phyloP scores from a whole-genome alignment of 2,113 vertebrate species.

The Amazona vittata region DNA sequence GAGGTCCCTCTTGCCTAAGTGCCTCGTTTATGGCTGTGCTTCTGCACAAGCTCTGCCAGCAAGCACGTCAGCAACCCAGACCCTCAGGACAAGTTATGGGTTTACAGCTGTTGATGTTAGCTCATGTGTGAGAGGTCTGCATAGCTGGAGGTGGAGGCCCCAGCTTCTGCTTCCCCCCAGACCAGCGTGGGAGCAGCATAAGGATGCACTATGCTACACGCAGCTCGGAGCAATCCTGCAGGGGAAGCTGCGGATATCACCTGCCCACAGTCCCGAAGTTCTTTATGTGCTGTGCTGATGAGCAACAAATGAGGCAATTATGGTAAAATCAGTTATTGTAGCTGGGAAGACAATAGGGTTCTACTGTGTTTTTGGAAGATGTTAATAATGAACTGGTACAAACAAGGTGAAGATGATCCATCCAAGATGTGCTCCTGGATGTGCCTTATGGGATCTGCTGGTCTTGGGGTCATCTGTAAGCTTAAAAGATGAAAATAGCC shows the following conservation, averaged over 20 bases:
- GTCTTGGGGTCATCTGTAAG: not conserved
- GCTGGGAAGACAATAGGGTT: not conserved
- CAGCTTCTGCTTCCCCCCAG: not conserved
- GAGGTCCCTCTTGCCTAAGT: not conserved
- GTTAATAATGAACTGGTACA: not conserved
- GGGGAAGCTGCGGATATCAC: not conserved
- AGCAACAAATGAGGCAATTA: not conserved
- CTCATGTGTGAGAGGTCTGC: not conserved
- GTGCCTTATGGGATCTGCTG: not conserved
- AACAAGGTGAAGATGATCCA: not conserved
- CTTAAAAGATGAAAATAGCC: not conserved
- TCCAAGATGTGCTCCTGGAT: not conserved
- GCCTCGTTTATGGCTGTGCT: not conserved
- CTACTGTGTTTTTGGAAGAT: not conserved
- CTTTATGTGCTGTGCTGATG: not conserved
- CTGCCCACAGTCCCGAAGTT: not conserved
- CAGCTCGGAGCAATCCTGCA: not conserved
- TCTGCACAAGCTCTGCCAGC: not conserved
- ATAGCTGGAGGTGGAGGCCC: not conserved
- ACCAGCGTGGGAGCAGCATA: not conserved
- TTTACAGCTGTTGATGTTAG: not conserved
- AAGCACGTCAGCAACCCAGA: not conserved
- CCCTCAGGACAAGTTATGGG: not conserved
- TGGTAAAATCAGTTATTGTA: not conserved
- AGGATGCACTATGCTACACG: fast-evolving